Evolutionary conservation across 2,113 vertebrate genomes (phyloP).

Genomic region (Anser brachyrhynchus): DNA sequence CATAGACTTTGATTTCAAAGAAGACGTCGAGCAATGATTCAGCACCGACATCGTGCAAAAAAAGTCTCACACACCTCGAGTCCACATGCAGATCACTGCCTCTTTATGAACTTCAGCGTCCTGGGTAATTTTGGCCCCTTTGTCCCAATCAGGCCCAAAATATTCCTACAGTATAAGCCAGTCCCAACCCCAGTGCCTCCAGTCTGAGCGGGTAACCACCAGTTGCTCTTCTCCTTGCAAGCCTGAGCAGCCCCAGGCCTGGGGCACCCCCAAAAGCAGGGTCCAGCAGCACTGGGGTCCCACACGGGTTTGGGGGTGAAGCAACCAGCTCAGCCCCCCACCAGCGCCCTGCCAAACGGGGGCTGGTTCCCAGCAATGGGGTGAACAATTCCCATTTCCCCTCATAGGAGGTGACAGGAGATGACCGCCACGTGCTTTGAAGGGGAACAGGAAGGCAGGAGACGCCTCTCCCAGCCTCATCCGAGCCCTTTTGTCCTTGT

Average conservation of each 20-base stretch:
- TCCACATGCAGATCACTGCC: accelerated
- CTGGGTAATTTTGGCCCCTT: neutral
- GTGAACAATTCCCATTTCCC: neutral
- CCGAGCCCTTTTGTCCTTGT: neutral
- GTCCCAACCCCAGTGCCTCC: no score
- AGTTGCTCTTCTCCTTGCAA: neutral
- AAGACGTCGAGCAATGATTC: no score
- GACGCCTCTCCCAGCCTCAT: accelerated
- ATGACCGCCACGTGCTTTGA: accelerated
- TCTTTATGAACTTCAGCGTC: accelerated
- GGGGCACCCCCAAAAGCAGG: neutral
- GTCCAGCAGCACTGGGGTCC: neutral
- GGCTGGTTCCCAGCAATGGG: neutral
- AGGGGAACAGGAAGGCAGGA: neutral
- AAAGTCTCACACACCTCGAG: neutral
- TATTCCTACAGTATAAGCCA: neutral
- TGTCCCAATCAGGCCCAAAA: no score
- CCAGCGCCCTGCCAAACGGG: neutral
- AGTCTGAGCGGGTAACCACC: neutral
- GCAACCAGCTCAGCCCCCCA: neutral
- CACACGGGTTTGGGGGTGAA: accelerated
- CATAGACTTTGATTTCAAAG: neutral
- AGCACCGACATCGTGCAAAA: accelerated
- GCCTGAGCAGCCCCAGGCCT: no score
- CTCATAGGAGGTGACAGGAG: neutral